Evolutionary conservation across 2,113 vertebrate species (phyloP), one percentile per base, ranked within the genome.

Genomic region (Scalopus aquaticus): DNA sequence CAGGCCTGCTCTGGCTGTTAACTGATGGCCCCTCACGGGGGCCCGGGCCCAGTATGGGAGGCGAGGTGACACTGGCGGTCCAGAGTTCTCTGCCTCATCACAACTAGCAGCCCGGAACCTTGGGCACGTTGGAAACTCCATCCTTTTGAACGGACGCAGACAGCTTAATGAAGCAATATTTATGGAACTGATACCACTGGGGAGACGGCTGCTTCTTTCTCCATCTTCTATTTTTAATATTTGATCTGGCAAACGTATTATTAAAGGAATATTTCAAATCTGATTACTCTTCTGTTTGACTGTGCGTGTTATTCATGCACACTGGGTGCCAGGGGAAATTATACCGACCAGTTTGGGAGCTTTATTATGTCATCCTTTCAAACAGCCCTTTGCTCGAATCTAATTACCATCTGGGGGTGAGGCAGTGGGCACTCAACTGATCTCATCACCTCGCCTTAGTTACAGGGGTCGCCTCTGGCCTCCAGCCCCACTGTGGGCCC

Each of bases 261-360:
- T 97, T 96, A 96, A 97, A 97, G 88, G 91, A 97, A 97, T 97
- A 93, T 97, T 98, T 98, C 96, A 96, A 95, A 96, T 89, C 94
- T 95, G 95, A 97, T 97, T 97, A 82, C 91, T 97, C 79, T 93
- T 97, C 94, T 96, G 64, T 98, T 97, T 96, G 92, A 94, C 76
- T 93, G 94, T 28, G 92, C 58, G 70, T 90, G 67, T 97, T 96
- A 97, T 95, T 96, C 88, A 94, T 80, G 72, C 70, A 90, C 56
- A 17, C 19, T 15, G 69, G 62, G 73, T 94, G 87, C 94, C 97
- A 92, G 94, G 97, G 95, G 89, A 97, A 96, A 97, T 96, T 96
- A 95, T 67, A 69, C 90, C 6, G 37, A 88, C 85, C 86, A 62
- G 49, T 95, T 88, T 84, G 69, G 94, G 97, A 97, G 90, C 85